Base-by-base conservation (phyloP, 2,113 vertebrate species). In the Antechinus stuartii region DNA sequence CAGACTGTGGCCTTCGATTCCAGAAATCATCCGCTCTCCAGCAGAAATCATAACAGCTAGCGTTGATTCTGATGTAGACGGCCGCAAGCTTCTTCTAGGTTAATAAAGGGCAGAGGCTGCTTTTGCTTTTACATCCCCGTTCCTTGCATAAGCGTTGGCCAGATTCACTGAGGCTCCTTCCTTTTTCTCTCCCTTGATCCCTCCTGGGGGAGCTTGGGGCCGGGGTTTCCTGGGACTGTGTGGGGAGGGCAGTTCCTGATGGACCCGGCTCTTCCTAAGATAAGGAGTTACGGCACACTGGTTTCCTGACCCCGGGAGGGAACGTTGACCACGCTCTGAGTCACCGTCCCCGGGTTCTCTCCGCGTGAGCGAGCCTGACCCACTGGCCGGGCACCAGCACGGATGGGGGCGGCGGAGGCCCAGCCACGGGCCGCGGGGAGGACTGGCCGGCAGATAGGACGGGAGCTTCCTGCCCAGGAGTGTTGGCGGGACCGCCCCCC, bases 241-340 rank as follows among this genome's bases (percentile, higher is more conserved):
- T 55, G 54, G 24, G 54, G 97, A 90, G 61, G 94, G 93, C 46
- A 49, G 90, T 94, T 96, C 95, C 96, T 96, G 90, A 95, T 95
- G 93, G 92, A 96, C 93, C 96, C 96, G 91, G 95, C 96, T 97
- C 97, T 98, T 76, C 68, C n/a, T 97, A 94, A 97, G 97, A 76
- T 76, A 76, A 98, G 97, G 95, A 96, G 95, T 94, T 96, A 96
- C 93, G 97, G 96, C 96, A 94, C 96, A 89, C 96, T 97, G 95
- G 97, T 98, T 97, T 98, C 96, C 97, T 96, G 96, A 97, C 96
- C 97, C 97, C 4, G 97, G 61, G 90, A 96, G 97, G 95, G 97
- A 94, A 97, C 97, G 94, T 91, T 14, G 50, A 96, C 96, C 97
- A 97, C 94, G 96, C 91, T 90, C 61, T 97, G 96, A 98, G 95